These are phyloP conservation scores for Crambe crambe DNA, from an alignment of 37 sponge, comb jelly and placozoan species.

Conservation along the genomic window DNA sequence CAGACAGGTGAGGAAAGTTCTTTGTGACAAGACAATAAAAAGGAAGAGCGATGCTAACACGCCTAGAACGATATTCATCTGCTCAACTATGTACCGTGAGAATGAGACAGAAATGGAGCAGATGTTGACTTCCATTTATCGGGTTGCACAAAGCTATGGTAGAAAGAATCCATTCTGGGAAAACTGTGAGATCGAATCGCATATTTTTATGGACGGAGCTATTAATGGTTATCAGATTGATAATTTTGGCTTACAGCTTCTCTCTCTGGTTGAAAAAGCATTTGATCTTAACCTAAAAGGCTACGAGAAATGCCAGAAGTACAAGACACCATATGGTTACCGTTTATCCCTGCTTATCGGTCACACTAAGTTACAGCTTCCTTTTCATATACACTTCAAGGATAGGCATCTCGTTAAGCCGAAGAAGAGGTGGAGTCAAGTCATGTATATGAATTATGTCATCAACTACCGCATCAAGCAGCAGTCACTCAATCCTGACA, in stretches of 20 bases:
- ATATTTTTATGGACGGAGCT: conserved; percentile 85
- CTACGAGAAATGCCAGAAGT: conserved; percentile 16
- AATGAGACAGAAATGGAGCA: conserved; percentile 68
- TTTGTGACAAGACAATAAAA: background rate
- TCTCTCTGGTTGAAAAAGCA: conserved; percentile 64
- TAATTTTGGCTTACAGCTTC: conserved; percentile 67
- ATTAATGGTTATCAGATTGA: conserved; percentile 52
- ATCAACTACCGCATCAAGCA: conserved; percentile 49
- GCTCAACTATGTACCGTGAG: conserved; percentile 90
- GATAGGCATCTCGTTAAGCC: conserved; percentile 68
- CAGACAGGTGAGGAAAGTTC: conserved; percentile 18
- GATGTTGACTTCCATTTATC: conserved; percentile 69
- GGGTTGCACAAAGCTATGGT: conserved; percentile 35
- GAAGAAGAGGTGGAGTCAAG: conserved; percentile 91
- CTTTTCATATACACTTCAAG: conserved; percentile 75
- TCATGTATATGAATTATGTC: conserved; percentile 93
- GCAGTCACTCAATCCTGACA: conserved; percentile 26
- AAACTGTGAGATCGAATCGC: conserved; percentile 40
- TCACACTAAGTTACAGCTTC: conserved; percentile 22
- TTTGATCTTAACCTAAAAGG: conserved; percentile 31
- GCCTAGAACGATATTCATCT: conserved; percentile 62
- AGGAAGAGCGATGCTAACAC: background rate
- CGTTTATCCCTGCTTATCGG: conserved; percentile 52
- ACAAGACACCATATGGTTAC: conserved; percentile 78
- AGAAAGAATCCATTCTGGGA: background rate